Percentiles rank a stretch among this genome's conserved stretches.
Evolutionary conservation across 2,797 vertebrate genomes (phyloP).

Genomic region (Cuculus canorus): DNA sequence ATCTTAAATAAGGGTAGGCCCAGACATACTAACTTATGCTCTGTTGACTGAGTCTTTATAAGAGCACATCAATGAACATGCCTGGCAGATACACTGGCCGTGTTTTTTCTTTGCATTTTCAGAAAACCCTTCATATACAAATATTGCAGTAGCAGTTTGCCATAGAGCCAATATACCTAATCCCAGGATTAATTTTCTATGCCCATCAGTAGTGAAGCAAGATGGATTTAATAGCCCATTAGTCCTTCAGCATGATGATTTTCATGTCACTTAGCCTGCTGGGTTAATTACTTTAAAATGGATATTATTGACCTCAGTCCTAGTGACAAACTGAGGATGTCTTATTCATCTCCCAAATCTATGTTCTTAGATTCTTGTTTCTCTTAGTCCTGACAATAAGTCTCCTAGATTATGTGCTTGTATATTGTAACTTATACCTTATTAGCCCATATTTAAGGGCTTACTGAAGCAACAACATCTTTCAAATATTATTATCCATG

Average conservation of each 20-base stretch:
- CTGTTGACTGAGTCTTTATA: neutral
- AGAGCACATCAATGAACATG: neutral
- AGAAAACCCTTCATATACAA: neutral
- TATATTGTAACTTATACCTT: slow-evolving; percentile 56
- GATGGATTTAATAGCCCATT: slow-evolving; percentile 51
- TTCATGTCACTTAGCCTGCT: slow-evolving; percentile 49
- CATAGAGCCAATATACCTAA: neutral
- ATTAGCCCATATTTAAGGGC: slow-evolving; percentile 7
- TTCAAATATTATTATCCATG: neutral
- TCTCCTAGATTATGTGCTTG: slow-evolving; percentile 37
- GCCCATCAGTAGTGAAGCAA: slow-evolving; percentile 20
- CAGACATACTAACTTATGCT: neutral
- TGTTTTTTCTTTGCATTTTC: neutral
- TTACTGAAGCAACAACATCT: neutral
- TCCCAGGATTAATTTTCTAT: slow-evolving; percentile 45
- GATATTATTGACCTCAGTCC: slow-evolving; percentile 66
- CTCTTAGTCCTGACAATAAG: slow-evolving; percentile 26
- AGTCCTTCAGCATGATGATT: slow-evolving; percentile 47
- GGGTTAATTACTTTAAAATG: slow-evolving; percentile 66
- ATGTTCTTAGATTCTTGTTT: slow-evolving; percentile 52
- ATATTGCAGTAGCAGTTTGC: neutral
- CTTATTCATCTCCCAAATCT: slow-evolving; percentile 57
- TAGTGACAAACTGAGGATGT: slow-evolving; percentile 34
- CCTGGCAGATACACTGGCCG: neutral
- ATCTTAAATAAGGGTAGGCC: neutral